Conservation (phyloP, 2,113 vertebrate species). For the Arenaria interpres region DNA sequence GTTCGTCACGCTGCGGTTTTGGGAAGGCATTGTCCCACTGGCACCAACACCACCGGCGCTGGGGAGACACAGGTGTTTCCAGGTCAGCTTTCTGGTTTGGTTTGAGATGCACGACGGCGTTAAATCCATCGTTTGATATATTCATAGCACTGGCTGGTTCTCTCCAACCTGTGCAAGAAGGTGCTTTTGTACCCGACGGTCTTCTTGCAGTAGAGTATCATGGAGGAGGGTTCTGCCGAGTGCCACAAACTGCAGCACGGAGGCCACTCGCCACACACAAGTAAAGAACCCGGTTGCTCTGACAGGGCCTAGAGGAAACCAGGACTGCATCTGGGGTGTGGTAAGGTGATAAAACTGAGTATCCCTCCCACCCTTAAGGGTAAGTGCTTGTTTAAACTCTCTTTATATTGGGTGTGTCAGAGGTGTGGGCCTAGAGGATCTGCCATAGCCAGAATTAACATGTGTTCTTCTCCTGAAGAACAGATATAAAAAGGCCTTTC, state of each 20-base stretch:
- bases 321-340: neutral
- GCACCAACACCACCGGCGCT: neutral
- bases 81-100: neutral
- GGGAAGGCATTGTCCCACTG: neutral
- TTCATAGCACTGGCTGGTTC: neutral
- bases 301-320: slow-evolving; percentile 25
- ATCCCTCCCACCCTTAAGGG: slow-evolving; percentile 44
- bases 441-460: slow-evolving; percentile 39
- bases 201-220: neutral
- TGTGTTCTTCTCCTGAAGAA: neutral
- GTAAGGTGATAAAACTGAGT: slow-evolving; percentile 14
- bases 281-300: neutral
- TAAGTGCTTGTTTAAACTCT: slow-evolving; percentile 32
- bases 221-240: neutral
- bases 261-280: neutral
- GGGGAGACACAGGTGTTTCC: neutral
- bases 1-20: neutral
- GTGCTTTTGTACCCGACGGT: neutral
- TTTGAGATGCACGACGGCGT: neutral
- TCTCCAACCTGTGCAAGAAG: neutral
- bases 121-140: neutral
- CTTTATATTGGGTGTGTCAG: slow-evolving; percentile 26
- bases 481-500: slow-evolving; percentile 17
- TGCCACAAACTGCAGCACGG: neutral
- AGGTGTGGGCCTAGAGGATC: slow-evolving; percentile 6